Percentiles rank a stretch among this genome's conserved stretches.
Evolutionary conservation across 1,140 invertebrate genomes (phyloP).

Genomic region (Cephus cinctus): DNA sequence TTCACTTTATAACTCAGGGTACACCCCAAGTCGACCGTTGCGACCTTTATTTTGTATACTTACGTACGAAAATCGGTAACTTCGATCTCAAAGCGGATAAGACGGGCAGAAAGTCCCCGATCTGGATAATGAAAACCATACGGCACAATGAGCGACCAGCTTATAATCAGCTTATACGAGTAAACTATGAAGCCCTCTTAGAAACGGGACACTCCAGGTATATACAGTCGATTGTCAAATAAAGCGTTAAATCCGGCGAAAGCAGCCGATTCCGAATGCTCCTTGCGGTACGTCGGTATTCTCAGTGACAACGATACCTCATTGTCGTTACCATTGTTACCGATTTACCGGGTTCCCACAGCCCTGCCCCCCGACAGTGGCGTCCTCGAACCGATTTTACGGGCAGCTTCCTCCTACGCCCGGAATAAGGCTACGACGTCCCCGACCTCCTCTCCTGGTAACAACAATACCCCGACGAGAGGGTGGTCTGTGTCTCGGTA

Average conservation of each 20-base stretch:
- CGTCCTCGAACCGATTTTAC: background rate
- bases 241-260: conserved; percentile 7
- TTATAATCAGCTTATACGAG: too few relatives aligned
- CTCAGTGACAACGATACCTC: conserved; percentile 19
- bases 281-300: conserved; percentile 6
- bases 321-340: conserved; percentile 5
- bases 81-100: too few relatives aligned
- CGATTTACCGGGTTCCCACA: background rate
- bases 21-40: too few relatives aligned
- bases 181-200: too few relatives aligned
- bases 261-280: conserved; percentile 12
- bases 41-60: too few relatives aligned
- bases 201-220: too few relatives aligned
- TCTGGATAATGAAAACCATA: too few relatives aligned
- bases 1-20: too few relatives aligned
- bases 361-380: background rate
- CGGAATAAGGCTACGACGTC: background rate
- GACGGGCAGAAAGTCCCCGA: too few relatives aligned
- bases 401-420: background rate
- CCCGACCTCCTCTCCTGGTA: background rate
- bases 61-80: too few relatives aligned
- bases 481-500: background rate
- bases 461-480: conserved; percentile 1
- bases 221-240: conserved; percentile 3
- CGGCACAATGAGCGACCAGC: too few relatives aligned